phyloP scores from a whole-genome alignment of 2,888 invertebrate genomes.

The Sarcophaga subvicina region DNA sequence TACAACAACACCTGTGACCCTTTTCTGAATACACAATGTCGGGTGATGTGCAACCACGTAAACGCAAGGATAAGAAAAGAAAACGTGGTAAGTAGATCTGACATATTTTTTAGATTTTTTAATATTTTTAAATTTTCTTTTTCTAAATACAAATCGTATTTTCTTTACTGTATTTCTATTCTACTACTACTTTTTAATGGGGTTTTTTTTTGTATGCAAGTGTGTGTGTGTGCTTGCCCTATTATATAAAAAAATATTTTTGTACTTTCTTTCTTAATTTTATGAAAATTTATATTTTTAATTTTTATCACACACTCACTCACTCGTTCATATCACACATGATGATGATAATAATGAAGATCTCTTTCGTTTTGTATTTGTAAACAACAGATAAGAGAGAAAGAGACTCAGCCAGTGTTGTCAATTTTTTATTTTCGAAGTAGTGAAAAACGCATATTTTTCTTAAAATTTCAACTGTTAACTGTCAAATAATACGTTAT shows the following conservation, averaged over 20 bases:
- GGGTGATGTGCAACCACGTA: slow-evolving; percentile 93
- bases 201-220: not conserved
- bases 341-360: slow-evolving; percentile 23
- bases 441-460: too few species aligned
- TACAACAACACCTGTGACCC: not conserved
- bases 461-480: too few species aligned
- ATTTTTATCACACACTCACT: slow-evolving; percentile 55
- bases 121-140: slow-evolving; percentile 2
- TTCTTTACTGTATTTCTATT: not conserved
- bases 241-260: slow-evolving; percentile 79
- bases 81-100: slow-evolving; percentile 85
- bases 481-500: too few species aligned
- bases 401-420: not conserved
- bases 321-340: slow-evolving; percentile 13
- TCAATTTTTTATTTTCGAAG: not conserved
- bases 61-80: slow-evolving; percentile 91
- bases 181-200: not conserved
- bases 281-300: slow-evolving; percentile 66
- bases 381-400: not conserved
- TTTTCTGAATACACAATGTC: slow-evolving; percentile 85
- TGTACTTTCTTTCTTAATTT: slow-evolving; percentile 62
- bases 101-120: slow-evolving; percentile 31
- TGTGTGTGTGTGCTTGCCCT: slow-evolving; percentile 73
- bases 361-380: not conserved
- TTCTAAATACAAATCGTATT: not conserved